Evolutionary conservation across 2,888 invertebrate genomes (phyloP).

Genomic region (Rhodophaea formosa): DNA sequence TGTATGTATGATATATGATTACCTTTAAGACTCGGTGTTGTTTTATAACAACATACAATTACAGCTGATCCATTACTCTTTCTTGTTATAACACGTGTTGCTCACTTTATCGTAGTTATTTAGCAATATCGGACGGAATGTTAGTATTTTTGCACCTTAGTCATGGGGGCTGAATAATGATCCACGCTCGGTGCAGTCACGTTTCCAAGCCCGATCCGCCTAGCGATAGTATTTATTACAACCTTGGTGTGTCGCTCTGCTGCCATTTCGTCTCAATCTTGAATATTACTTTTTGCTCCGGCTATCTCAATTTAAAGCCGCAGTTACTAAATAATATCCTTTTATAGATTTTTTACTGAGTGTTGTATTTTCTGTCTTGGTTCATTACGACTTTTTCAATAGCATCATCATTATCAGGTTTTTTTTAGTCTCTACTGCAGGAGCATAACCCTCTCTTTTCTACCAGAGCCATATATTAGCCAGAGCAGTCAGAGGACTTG

Average conservation of each 20-base stretch:
- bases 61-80: neutral
- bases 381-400: neutral
- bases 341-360: neutral
- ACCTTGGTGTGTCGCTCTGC: slow-evolving; percentile 41
- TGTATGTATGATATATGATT: too few species aligned
- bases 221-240: slow-evolving; percentile 53
- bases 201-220: slow-evolving; percentile 44
- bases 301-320: neutral
- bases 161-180: slow-evolving; percentile 39
- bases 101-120: slow-evolving; percentile 1
- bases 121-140: slow-evolving; percentile 5
- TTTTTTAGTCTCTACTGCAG: too few species aligned
- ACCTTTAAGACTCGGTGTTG: neutral
- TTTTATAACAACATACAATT: neutral
- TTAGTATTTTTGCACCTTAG: slow-evolving; percentile 36
- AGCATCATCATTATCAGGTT: too few species aligned
- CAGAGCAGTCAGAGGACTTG: too few species aligned
- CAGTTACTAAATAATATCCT: neutral
- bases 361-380: neutral
- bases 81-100: slow-evolving; percentile 2
- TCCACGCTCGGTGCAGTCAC: slow-evolving; percentile 53
- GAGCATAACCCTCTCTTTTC: too few species aligned
- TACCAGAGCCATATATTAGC: too few species aligned
- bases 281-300: neutral
- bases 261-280: slow-evolving; percentile 12